Evolutionary conservation across 2,888 invertebrate species (phyloP).

Genomic region (Netelia melanura): DNA sequence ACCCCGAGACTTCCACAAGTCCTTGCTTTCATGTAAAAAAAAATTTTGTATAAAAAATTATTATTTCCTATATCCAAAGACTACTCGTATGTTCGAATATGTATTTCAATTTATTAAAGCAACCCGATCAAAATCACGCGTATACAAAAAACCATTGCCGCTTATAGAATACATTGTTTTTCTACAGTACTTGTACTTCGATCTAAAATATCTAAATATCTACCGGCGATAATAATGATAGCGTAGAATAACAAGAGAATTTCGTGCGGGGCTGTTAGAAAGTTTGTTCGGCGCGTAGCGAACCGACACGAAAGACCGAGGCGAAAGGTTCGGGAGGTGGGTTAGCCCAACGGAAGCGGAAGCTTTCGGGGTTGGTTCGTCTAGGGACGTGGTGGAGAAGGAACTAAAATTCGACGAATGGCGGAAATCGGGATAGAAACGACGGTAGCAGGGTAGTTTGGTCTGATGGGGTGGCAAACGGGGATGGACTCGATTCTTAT

Average conservation of each 20-base stretch:
- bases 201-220: too few species aligned
- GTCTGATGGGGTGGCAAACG: constrained; percentile 36
- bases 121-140: too few species aligned
- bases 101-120: too few species aligned
- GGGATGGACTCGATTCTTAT: constrained; percentile 72
- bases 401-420: constrained; percentile 51
- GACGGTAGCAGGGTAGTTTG: constrained; percentile 30
- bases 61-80: too few species aligned
- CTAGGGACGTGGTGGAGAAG: constrained; percentile 25
- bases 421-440: constrained; percentile 35
- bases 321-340: constrained; percentile 44
- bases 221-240: constrained; percentile 50
- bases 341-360: constrained; percentile 9
- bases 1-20: too few species aligned
- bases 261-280: constrained; percentile 68
- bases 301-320: constrained; percentile 61
- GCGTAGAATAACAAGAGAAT: constrained; percentile 61
- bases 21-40: too few species aligned
- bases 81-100: too few species aligned
- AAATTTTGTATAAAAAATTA: too few species aligned
- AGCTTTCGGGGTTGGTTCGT: constrained; percentile 32
- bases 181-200: too few species aligned
- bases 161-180: too few species aligned
- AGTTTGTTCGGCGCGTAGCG: constrained; percentile 79
- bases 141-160: too few species aligned